Percentiles rank a stretch among this genome's conserved stretches.
phyloP scores from a whole-genome alignment of 92 coral and sea anemone species.

The Siderastrea radians region DNA sequence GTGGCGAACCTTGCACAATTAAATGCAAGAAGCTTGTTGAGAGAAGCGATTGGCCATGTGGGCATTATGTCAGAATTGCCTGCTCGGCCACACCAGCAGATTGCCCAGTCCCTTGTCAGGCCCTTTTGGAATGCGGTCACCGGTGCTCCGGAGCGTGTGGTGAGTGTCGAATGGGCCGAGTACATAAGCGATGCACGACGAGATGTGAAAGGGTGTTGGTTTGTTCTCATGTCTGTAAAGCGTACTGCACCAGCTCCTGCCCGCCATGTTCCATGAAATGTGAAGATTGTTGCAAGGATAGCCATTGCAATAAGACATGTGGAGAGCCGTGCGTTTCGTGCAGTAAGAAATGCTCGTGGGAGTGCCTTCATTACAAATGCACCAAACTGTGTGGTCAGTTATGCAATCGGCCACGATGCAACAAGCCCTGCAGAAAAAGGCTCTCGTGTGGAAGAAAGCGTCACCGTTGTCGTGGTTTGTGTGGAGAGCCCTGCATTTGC shows the following conservation, averaged over 20 bases:
- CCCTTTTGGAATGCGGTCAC: conserved; percentile 69
- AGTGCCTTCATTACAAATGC: conserved; percentile 78
- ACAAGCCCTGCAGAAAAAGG: conserved; percentile 68
- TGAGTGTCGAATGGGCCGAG: conserved; percentile 23
- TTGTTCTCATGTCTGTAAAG: too few species aligned
- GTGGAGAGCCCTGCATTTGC: conserved; percentile 86
- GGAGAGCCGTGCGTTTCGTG: conserved; percentile 80
- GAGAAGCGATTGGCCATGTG: conserved; percentile 81
- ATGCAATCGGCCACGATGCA: conserved; percentile 83
- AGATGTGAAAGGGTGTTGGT: conserved; percentile 61
- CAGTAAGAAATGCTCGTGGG: conserved; percentile 71
- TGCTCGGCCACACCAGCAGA: conserved; percentile 5
- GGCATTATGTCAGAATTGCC: conserved; percentile 70
- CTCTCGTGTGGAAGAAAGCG: conserved; percentile 29
- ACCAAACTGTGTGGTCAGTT: conserved; percentile 67
- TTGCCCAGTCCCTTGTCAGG: conserved; percentile 69
- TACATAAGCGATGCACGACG: conserved; percentile 65
- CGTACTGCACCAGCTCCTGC: not conserved
- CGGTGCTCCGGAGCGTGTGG: conserved; percentile 79
- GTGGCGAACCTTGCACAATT: conserved; percentile 72
- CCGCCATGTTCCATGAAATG: not conserved
- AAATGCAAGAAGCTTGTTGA: conserved; percentile 75
- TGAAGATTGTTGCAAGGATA: conserved; percentile 47
- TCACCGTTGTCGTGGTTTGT: conserved; percentile 79
- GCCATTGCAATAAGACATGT: conserved; percentile 52